Percentiles rank a stretch among this genome's conserved stretches.
These are phyloP conservation scores for Drosophila yakuba DNA, from an alignment of 1,140 invertebrate species.

Conservation along the genomic window DNA sequence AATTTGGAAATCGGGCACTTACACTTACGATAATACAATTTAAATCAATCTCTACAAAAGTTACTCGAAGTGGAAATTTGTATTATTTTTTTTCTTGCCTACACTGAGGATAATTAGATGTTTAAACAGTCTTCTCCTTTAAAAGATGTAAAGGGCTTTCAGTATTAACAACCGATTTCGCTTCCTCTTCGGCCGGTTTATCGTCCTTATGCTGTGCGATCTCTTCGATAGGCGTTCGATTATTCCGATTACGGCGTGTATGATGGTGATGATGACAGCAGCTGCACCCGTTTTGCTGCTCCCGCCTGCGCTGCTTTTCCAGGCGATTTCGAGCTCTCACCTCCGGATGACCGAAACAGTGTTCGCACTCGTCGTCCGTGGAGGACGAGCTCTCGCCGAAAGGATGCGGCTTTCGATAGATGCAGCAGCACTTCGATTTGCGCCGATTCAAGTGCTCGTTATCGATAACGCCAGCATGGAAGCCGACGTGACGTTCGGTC, in stretches of 20 bases:
- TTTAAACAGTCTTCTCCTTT: too few species aligned
- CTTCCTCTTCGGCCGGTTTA: not conserved
- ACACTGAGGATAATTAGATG: too few species aligned
- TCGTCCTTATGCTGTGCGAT: not conserved
- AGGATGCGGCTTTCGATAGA: constrained; percentile 92
- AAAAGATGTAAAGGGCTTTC: not conserved
- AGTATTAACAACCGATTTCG: not conserved
- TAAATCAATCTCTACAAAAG: too few species aligned
- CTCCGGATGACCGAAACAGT: constrained; percentile 93
- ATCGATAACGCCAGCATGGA: constrained; percentile 94
- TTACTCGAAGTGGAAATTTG: too few species aligned
- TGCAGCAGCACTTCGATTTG: constrained; percentile 97
- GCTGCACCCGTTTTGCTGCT: not conserved
- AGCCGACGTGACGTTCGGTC: constrained; percentile 88
- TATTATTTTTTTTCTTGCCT: too few species aligned
- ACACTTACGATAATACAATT: too few species aligned
- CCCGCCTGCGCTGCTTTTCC: constrained; percentile 26
- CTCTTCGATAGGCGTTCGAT: not conserved
- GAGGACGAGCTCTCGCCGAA: constrained; percentile 94
- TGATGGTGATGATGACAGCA: not conserved
- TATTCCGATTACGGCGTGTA: not conserved
- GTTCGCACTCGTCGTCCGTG: constrained; percentile 92
- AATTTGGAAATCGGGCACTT: too few species aligned
- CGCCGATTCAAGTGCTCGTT: constrained; percentile 97
- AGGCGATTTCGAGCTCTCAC: constrained; percentile 86